A percentile compares a stretch with the other conserved stretches of the same genome.
Conservation (phyloP, 2,888 invertebrate genomes). For the Esperia sulphurella region DNA sequence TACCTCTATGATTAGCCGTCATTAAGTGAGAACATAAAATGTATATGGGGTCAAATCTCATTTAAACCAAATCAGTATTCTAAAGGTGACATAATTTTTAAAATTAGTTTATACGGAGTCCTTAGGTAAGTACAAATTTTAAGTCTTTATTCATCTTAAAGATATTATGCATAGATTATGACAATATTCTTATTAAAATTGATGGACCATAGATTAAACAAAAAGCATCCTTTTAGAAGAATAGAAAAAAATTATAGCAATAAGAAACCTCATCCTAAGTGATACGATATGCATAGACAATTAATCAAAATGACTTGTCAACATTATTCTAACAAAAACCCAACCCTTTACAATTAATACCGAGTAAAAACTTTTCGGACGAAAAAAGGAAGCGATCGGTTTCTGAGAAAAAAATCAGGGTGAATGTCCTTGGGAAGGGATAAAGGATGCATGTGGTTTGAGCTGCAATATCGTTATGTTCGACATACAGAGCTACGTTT, state of each 20-base stretch:
- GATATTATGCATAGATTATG: too few relatives aligned
- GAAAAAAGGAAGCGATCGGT: slow-evolving; percentile 55
- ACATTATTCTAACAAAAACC: slow-evolving; percentile 49
- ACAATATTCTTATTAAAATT: too few relatives aligned
- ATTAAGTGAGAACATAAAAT: too few relatives aligned
- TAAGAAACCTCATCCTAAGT: background rate
- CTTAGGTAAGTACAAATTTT: too few relatives aligned
- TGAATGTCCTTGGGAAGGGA: slow-evolving; percentile 61
- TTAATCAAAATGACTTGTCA: slow-evolving; percentile 64
- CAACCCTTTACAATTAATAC: slow-evolving; percentile 60
- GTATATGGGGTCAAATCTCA: too few relatives aligned
- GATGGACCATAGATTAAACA: background rate
- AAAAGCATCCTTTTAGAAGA: background rate
- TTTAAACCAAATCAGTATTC: too few relatives aligned
- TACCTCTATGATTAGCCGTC: too few relatives aligned
- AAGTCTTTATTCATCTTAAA: too few relatives aligned
- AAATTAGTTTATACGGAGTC: too few relatives aligned
- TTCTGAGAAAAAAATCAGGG: slow-evolving; percentile 58
- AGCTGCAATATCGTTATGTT: slow-evolving; percentile 19
- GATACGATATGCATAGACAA: slow-evolving; percentile 32
- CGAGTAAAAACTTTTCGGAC: slow-evolving; percentile 45
- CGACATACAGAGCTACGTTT: slow-evolving; percentile 30
- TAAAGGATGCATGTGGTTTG: slow-evolving; percentile 28
- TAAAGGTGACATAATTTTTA: too few relatives aligned
- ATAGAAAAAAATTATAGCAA: background rate